Evolutionary conservation across 2,888 invertebrate species (phyloP), one percentile per base, ranked within the genome.

Genomic region (Phengaris arion): DNA sequence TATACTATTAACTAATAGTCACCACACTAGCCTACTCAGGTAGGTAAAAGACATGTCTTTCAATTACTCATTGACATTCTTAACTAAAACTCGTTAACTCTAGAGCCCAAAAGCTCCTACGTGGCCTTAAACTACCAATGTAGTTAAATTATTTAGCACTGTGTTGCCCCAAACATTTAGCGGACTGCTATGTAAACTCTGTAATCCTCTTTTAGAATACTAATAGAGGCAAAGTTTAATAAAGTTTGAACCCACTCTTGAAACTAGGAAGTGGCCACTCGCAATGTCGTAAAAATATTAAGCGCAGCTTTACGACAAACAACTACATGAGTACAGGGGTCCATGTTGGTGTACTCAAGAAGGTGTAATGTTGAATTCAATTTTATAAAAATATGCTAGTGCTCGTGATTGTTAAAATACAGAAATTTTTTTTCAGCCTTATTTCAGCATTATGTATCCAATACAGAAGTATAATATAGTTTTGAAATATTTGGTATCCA

Each of bases 141-240:
- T 64, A 35, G 64, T 64, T 59, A 64, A 64, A 64, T 64, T 64
- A 45, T 64, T 64, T 64, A 64, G 64, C 64, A 64, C 64, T 64
- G 35, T 64, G 35, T 45, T 35, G 64, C 12, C 64, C 64, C 64
- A 64, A 64, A 64, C 64, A 64, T 64, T 64, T 64, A 64, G 64
- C 64, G 3, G 48, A 48, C 48, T 64, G 64, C 64, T 64, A 45
- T 64, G 64, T 64, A 64, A 64, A 64, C 35, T 64, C 35, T 6
- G 64, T 64, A 64, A 64, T 64, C 64, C 64, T 64, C 64, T 64
- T 64, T 10, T 35, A 64, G 64, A 64, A 64, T 64, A 64, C 64
- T 64, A 64, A 64, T 64, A 64, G 35, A 13, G 45, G 45, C 12
- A 12, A 64, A 64, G 64, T 64, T 64, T 64, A 64, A 45, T 64